Conservation (phyloP, 2,797 vertebrate genomes). For the Coregonus ussuriensis region DNA sequence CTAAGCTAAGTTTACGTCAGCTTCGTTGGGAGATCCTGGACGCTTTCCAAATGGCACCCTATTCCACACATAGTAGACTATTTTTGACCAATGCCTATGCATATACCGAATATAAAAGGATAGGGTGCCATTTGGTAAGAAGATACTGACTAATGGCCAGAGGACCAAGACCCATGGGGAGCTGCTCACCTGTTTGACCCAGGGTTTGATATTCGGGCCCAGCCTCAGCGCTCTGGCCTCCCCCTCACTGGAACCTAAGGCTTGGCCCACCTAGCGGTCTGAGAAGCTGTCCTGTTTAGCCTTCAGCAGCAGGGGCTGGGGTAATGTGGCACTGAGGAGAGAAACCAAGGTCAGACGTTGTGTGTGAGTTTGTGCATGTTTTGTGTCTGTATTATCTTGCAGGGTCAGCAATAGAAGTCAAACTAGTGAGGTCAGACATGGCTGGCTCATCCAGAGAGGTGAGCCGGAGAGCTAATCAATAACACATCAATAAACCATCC, state of each 20-base stretch:
- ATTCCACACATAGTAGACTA: neutral
- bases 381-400: neutral
- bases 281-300: conserved; percentile 92
- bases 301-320: conserved; percentile 78
- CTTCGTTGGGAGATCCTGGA: neutral
- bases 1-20: neutral
- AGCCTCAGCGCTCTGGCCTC: conserved; percentile 82
- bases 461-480: conserved; percentile 42
- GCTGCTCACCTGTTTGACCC: too few species aligned
- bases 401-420: conserved; percentile 31
- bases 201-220: neutral
- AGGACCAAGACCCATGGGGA: too few species aligned
- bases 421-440: conserved; percentile 26
- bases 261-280: conserved; percentile 89
- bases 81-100: too few species aligned
- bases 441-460: conserved; percentile 13
- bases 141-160: conserved; percentile 13
- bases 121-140: too few species aligned
- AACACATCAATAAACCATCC: conserved; percentile 8
- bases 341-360: neutral
- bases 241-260: conserved; percentile 78
- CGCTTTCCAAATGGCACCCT: neutral
- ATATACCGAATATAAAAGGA: too few species aligned
- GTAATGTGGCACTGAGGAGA: conserved; percentile 72
- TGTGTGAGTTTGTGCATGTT: neutral